Evolutionary conservation across 1,140 invertebrate species (phyloP).

Genomic region (Augochlora pura): DNA sequence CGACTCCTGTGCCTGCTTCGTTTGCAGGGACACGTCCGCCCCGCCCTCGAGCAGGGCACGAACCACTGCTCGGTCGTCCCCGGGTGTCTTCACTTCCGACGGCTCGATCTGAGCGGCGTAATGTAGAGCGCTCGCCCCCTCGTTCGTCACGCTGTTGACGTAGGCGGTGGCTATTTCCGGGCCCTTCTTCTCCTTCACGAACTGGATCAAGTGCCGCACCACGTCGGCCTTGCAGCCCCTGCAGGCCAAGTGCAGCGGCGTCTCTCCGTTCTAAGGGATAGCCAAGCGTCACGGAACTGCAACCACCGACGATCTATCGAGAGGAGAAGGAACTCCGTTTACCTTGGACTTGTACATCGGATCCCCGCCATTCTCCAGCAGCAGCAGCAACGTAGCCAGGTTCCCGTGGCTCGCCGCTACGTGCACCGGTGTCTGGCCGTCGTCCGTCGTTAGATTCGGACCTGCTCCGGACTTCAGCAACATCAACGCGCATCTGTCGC

Average conservation of each 20-base stretch:
- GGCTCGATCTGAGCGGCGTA: constrained; percentile 91
- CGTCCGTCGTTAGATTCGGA: constrained; percentile 94
- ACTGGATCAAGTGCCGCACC: constrained; percentile 91
- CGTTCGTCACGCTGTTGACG: constrained; percentile 91
- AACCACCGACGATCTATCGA: too few species aligned
- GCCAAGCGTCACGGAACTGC: not conserved
- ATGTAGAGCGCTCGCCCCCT: constrained; percentile 96
- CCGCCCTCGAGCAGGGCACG: constrained; percentile 93
- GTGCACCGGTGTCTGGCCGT: constrained; percentile 96
- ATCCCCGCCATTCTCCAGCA: constrained; percentile 95
- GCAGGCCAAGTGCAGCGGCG: constrained; percentile 94
- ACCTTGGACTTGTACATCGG: constrained; percentile 95
- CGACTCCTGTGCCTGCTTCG: constrained; percentile 94
- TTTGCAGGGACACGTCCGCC: constrained; percentile 92
- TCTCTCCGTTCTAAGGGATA: constrained; percentile 91
- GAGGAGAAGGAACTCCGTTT: constrained; percentile 1
- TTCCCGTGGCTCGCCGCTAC: constrained; percentile 95
- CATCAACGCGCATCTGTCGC: constrained; percentile 98
- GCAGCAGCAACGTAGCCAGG: constrained; percentile 89
- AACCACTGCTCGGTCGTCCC: constrained; percentile 95
- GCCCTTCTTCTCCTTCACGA: constrained; percentile 89
- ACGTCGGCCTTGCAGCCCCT: constrained; percentile 92
- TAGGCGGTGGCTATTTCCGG: constrained; percentile 86
- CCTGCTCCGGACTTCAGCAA: constrained; percentile 97
- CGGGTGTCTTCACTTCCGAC: constrained; percentile 85